Conservation (phyloP, 2,113 vertebrate species). For the Callaeas wilsoni region DNA sequence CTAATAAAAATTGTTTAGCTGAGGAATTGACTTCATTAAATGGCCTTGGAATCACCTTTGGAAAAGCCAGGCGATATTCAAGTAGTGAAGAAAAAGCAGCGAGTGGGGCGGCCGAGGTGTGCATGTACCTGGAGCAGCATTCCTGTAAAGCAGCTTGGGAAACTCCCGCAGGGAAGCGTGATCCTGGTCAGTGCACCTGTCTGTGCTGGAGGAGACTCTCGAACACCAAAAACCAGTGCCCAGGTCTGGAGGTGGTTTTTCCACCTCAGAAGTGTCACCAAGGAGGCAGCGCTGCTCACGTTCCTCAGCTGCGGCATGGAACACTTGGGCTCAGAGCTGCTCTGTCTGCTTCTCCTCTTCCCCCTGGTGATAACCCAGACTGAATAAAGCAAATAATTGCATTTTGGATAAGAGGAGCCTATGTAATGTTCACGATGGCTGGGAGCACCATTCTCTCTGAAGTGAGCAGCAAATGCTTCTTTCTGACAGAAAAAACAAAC, state of each 20-base stretch:
- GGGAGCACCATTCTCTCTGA: neutral
- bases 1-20: slow-evolving; percentile 11
- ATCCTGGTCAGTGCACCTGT: neutral
- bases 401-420: neutral
- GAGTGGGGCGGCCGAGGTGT: neutral
- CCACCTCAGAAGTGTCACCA: neutral
- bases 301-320: neutral
- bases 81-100: neutral
- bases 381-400: neutral
- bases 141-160: neutral
- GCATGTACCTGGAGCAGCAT: neutral
- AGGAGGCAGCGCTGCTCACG: neutral
- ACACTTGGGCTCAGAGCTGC: neutral
- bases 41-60: slow-evolving; percentile 30
- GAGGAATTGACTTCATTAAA: slow-evolving; percentile 17
- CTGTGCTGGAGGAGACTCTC: neutral
- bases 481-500: neutral
- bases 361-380: neutral
- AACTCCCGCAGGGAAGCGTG: neutral
- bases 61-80: neutral
- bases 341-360: neutral
- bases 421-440: neutral
- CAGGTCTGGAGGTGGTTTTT: neutral
- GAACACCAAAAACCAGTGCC: neutral
- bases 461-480: neutral